phyloP scores from a whole-genome alignment of 2,797 vertebrate genomes.

The Galago senegalensis region DNA sequence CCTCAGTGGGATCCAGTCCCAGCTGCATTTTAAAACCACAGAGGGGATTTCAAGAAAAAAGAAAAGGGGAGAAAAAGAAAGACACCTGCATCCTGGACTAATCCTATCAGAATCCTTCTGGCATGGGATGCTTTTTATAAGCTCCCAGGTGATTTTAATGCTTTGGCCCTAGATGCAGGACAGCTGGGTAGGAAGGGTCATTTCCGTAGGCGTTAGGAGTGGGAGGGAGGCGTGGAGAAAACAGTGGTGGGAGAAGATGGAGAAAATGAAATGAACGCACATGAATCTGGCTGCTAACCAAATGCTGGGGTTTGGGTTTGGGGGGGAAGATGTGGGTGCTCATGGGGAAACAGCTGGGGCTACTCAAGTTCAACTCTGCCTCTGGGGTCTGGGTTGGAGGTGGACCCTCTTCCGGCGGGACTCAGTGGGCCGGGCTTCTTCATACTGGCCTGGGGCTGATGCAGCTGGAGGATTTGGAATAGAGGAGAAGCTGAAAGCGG shows the following conservation, averaged over 20 bases:
- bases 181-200: background rate
- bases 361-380: background rate
- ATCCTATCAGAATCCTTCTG: background rate
- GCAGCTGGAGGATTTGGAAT: background rate
- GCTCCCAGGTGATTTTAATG: background rate
- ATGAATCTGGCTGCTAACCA: background rate
- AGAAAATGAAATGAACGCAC: background rate
- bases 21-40: background rate
- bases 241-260: background rate
- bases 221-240: background rate
- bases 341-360: background rate
- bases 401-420: background rate
- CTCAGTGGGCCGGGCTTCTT: background rate
- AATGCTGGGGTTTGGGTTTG: background rate
- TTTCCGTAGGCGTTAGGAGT: background rate
- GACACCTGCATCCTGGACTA: background rate
- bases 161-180: background rate
- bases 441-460: rapidly evolving
- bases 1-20: background rate
- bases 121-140: too few species aligned
- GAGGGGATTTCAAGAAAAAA: background rate
- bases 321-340: background rate
- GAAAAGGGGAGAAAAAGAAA: too few species aligned
- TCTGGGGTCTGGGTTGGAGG: background rate
- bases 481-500: too few species aligned